Base-by-base conservation (phyloP, 2,888 invertebrate genomes). In the Micoletzkya japonica region DNA sequence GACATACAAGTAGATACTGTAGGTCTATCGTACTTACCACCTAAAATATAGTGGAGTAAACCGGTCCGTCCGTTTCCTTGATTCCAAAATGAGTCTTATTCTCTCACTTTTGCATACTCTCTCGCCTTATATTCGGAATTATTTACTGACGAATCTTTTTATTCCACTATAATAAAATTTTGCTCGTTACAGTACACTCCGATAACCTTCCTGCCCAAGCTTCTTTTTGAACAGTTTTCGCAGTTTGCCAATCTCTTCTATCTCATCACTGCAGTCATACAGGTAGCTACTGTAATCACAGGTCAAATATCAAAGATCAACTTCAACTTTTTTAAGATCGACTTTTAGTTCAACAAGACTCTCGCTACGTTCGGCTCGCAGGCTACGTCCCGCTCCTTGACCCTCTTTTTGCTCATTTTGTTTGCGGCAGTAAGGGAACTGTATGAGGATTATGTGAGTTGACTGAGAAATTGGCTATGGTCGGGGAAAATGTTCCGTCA, bases 221-320 rank as follows among this genome's bases (percentile, higher is more conserved):
- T 97, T 89, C 90, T 98, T 84, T 96, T 95, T 88, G 96, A 97
- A 89, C 97, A 98, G 89, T 97, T 98, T 89, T 91, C 96, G 76
- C 91, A 95, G 86, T 97, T 97, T 90, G 94, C 96, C 83, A 98
- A 98, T 88, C 92, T 95, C 87, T 97, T 97, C 90, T 98, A 98
- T 90, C 90, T 97, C 83, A 91, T 95, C 88, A 96, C 98, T 86
- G 95, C 95, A 78, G 90, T 95, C 84, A 90, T 97, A 87, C 96
- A 91, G 89, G 91, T 91, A 86, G n/a, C n/a, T n/a, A n/a, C n/a
- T 59, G 37, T 7, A 36, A n/a, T 59, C 4, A n/a, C 3, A 6
- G 49, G 34, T 36, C 64, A 36, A 36, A 36, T 32, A 50, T 52
- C 52, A 36, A 10, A 36, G 36, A 52, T 61, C 61, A 44, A 44